Percentiles rank a stretch among this genome's conserved stretches.
Evolutionary conservation across 2,113 vertebrate species (phyloP).

Genomic region (Calyptomena viridis): DNA sequence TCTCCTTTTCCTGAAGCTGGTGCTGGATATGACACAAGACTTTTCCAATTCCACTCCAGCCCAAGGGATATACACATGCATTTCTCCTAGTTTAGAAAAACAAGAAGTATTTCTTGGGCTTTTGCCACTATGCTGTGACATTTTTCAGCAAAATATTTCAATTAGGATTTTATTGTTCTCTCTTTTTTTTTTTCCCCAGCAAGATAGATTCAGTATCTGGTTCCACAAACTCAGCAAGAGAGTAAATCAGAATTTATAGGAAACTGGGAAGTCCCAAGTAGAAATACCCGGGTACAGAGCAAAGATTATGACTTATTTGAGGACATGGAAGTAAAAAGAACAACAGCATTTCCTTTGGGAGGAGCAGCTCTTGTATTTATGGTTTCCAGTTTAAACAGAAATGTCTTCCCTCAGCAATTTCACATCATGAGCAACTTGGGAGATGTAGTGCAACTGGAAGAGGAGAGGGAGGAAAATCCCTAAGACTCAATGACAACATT

Average conservation of each 20-base stretch:
- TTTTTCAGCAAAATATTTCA: slow-evolving; percentile 40
- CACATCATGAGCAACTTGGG: not conserved
- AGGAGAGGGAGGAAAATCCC: not conserved
- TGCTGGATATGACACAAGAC: accelerated
- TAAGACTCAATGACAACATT: not conserved
- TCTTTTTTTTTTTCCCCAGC: not conserved
- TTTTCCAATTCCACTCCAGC: not conserved
- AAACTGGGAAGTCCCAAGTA: not conserved
- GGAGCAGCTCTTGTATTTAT: not conserved
- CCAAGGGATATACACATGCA: accelerated
- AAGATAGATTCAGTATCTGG: not conserved
- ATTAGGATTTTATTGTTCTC: not conserved
- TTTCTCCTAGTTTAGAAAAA: not conserved
- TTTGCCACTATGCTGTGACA: not conserved
- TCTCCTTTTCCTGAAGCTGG: not conserved
- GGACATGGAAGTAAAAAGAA: not conserved
- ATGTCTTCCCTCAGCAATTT: not conserved
- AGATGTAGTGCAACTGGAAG: not conserved
- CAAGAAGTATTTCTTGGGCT: not conserved
- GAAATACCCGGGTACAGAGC: not conserved
- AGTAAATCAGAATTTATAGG: not conserved
- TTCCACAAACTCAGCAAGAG: not conserved
- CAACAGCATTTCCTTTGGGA: not conserved
- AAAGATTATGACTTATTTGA: not conserved
- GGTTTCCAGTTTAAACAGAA: slow-evolving; percentile 7